These are phyloP conservation scores for Brachionus manjavacas DNA, from an alignment of 1,140 invertebrate species.

Conservation along the genomic window DNA sequence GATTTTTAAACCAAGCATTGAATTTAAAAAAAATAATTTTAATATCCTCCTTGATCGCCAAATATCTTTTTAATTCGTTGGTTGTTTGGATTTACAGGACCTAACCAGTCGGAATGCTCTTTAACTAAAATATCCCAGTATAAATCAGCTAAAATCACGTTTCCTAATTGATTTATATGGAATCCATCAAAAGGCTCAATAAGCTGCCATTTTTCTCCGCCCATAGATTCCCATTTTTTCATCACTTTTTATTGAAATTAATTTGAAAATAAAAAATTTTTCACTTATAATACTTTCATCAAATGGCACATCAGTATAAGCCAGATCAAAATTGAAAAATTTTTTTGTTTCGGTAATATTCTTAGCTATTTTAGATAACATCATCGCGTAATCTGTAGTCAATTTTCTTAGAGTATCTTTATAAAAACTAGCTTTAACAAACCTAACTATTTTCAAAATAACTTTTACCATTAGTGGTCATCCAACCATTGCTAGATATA, in stretches of 20 bases:
- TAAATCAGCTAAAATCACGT: constrained; percentile 51
- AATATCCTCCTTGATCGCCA: constrained; percentile 50
- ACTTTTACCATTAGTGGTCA: constrained; percentile 58
- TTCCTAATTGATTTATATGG: constrained; percentile 53
- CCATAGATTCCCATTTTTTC: constrained; percentile 52
- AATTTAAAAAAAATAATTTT: background rate
- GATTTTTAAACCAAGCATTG: background rate
- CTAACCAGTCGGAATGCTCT: constrained; percentile 49
- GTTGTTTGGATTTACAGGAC: constrained; percentile 52
- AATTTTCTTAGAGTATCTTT: constrained; percentile 20
- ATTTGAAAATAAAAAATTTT: background rate
- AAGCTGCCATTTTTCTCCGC: constrained; percentile 54
- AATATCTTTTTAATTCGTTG: constrained; percentile 48
- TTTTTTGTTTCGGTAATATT: constrained; percentile 50
- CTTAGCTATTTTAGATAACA: constrained; percentile 53
- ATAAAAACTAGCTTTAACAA: no score
- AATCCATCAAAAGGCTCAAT: constrained; percentile 61
- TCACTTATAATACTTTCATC: constrained; percentile 47
- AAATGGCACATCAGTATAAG: constrained; percentile 57
- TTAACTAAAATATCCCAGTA: constrained; percentile 54
- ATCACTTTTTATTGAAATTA: constrained; percentile 48
- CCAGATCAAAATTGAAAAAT: constrained; percentile 55
- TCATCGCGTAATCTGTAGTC: constrained; percentile 49
- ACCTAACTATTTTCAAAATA: constrained; percentile 34
- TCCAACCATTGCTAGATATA: constrained; percentile 52